Conservation (phyloP, 2,888 invertebrate species). For the Diplolepis rosae region DNA sequence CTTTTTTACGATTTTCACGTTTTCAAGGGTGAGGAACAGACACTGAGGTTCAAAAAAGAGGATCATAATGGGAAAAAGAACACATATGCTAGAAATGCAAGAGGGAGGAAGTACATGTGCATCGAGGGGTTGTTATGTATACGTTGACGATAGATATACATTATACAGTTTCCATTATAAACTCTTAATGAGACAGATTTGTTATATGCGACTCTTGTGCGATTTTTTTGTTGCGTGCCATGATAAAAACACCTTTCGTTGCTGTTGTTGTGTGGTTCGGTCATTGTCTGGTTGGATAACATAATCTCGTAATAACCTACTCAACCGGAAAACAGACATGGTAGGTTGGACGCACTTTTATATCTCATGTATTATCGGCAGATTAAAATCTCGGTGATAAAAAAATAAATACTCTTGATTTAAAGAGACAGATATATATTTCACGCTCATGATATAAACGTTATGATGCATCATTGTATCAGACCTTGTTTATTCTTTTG, state of each 20-base stretch:
- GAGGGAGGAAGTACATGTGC: constrained; percentile 38
- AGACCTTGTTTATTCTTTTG: not conserved
- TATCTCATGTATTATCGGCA: not conserved
- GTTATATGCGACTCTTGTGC: constrained; percentile 49
- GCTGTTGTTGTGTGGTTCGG: constrained; percentile 45
- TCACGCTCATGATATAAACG: not conserved
- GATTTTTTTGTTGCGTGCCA: constrained; percentile 47
- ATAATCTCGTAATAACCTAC: constrained; percentile 63
- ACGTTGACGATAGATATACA: constrained; percentile 36
- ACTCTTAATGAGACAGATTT: constrained; percentile 71
- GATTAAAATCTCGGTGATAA: constrained; percentile 22
- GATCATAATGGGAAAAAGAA: not conserved
- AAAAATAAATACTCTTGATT: constrained; percentile 18
- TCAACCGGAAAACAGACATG: constrained; percentile 18
- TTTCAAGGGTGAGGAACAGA: constrained; percentile 27
- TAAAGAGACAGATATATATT: not conserved
- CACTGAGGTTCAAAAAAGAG: constrained; percentile 32
- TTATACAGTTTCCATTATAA: constrained; percentile 63
- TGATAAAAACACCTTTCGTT: constrained; percentile 46
- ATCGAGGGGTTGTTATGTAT: constrained; percentile 48
- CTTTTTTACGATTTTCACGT: constrained; percentile 26
- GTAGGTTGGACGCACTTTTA: constrained; percentile 15
- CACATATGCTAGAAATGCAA: too few species aligned
- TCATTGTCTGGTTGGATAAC: constrained; percentile 67
- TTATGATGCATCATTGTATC: not conserved